Evolutionary conservation across 2,113 vertebrate genomes (phyloP), one percentile per base, ranked within the genome.

Genomic region (Daubentonia madagascariensis): DNA sequence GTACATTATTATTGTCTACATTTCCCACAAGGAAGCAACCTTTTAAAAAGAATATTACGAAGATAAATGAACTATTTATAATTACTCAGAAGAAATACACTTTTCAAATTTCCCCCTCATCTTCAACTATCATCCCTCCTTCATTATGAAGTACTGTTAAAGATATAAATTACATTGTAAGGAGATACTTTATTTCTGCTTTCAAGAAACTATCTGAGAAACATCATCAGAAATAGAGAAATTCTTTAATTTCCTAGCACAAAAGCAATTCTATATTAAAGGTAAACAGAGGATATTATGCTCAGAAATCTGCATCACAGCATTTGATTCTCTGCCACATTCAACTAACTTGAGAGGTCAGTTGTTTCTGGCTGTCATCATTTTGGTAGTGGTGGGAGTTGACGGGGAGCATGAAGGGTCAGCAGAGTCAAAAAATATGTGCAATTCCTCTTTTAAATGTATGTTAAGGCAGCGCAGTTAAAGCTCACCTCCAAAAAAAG

Each of bases 31-130:
- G 37, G 61, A 59, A 81, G 50, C 43, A 91, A 95, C 65, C 40
- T 57, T 93, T 86, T 30, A 54, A 73, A 94, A 83, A 54, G 20
- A 93, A 48, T 70, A 80, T 32, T 91, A 72, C n/a, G 20, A 88
- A 91, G 40, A 92, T 12, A 88, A 95, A 85, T 75, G 40, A 96
- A 81, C 10, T 57, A 61, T 89, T 96, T 50, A 84, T 63, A 87
- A 67, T 16, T 88, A 32, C 32, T 54, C 57, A 79, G 59, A 93
- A 85, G 67, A 96, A 89, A 93, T 68, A 59, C 20, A 45, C 45
- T 67, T 72, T 95, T 79, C 37, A 94, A 54, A 73, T 81, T 35
- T 78, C 8, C 13, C 11, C 17, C 6, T 80, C 43, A 81, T 85
- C 61, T 89, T 93, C 89, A 85, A 23, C 37, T 52, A 43, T 68